A percentile compares a stretch with the other conserved stretches of the same genome.
phyloP scores from a whole-genome alignment of 2,113 vertebrate genomes.

The Grammomys dolichurus region DNA sequence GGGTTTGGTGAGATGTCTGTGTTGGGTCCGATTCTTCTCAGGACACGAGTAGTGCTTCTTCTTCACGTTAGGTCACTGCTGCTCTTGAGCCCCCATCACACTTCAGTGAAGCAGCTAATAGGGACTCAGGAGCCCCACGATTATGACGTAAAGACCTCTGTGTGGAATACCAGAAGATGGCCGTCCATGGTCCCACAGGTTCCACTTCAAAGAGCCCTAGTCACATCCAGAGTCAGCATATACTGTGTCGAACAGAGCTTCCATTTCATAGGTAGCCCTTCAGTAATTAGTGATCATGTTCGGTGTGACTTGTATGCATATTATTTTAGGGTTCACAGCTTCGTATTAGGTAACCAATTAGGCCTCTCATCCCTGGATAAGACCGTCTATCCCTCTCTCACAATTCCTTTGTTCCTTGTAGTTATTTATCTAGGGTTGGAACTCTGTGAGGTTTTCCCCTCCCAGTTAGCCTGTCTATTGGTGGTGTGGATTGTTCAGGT shows the following conservation, averaged over 20 bases:
- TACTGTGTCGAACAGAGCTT: conserved; percentile 21
- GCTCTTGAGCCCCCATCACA: not conserved
- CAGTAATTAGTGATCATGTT: conserved; percentile 16
- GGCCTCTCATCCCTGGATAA: not conserved
- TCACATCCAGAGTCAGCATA: not conserved
- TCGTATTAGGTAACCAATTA: not conserved
- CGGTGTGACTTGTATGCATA: not conserved
- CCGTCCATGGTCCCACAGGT: not conserved
- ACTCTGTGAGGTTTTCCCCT: not conserved
- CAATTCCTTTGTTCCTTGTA: too few relatives aligned
- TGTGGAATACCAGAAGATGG: not conserved
- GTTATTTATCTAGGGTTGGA: not conserved
- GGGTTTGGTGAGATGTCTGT: not conserved
- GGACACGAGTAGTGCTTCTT: not conserved
- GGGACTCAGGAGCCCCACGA: not conserved
- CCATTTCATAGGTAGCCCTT: not conserved
- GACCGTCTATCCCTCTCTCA: too few relatives aligned
- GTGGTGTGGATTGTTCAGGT: not conserved
- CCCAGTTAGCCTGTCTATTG: not conserved
- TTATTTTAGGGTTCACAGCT: not conserved
- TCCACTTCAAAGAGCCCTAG: not conserved
- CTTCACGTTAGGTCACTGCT: not conserved
- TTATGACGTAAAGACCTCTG: too few relatives aligned
- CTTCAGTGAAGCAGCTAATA: not conserved
- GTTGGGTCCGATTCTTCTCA: not conserved